phyloP scores from a whole-genome alignment of 2,113 vertebrate genomes.

The Alligator mississippiensis region DNA sequence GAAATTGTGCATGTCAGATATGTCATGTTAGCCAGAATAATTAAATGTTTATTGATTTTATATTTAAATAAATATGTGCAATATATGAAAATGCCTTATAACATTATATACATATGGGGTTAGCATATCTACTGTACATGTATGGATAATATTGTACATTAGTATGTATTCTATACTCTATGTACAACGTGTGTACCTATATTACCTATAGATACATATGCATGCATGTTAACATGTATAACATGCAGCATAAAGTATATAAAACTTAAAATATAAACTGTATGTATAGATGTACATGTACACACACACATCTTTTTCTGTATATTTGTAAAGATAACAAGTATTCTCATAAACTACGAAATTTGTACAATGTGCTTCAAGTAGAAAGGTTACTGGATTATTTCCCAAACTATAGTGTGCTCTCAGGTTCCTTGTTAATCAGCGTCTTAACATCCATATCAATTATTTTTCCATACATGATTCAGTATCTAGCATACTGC shows the following conservation, averaged over 20 bases:
- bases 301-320: background rate
- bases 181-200: background rate
- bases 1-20: background rate
- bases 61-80: background rate
- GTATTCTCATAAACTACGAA: background rate
- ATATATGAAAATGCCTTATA: background rate
- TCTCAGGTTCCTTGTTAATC: background rate
- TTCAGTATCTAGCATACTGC: background rate
- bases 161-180: background rate
- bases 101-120: background rate
- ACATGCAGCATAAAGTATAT: background rate
- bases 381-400: constrained; percentile 18
- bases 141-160: background rate
- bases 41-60: constrained; percentile 21
- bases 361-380: background rate
- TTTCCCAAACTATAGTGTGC: background rate
- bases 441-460: background rate
- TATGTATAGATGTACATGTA: background rate
- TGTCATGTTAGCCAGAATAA: constrained; percentile 6
- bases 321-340: background rate
- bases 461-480: background rate
- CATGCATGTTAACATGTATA: background rate
- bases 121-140: background rate
- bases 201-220: background rate
- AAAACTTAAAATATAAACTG: background rate